Evolutionary conservation across 23 tunicate species (phyloP).

Genomic region (Aplidium turbinatum): DNA sequence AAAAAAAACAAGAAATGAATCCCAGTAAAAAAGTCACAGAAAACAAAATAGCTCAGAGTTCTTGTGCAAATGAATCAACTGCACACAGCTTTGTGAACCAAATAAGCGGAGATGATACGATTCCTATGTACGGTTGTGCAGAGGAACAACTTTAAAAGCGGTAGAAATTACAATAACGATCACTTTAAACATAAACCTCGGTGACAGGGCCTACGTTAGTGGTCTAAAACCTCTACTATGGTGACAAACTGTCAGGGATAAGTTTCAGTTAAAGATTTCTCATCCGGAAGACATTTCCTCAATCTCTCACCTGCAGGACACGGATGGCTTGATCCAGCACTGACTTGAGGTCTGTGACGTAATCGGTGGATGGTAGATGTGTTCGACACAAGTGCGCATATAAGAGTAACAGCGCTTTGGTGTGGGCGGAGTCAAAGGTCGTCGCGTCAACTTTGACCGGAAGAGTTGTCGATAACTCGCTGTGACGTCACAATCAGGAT

Average conservation of each 20-base stretch:
- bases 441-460: conserved; percentile 53
- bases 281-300: background rate
- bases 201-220: too few relatives aligned
- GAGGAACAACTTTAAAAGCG: too few relatives aligned
- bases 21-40: background rate
- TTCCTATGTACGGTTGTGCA: too few relatives aligned
- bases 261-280: too few relatives aligned
- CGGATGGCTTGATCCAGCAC: conserved; percentile 96
- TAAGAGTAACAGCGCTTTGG: conserved; percentile 76
- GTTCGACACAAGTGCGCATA: conserved; percentile 87
- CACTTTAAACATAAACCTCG: too few relatives aligned
- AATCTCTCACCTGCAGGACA: conserved; percentile 70
- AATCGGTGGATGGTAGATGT: conserved; percentile 89
- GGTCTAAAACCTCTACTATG: too few relatives aligned
- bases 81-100: too few relatives aligned
- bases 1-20: background rate
- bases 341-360: conserved; percentile 86
- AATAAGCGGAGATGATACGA: too few relatives aligned
- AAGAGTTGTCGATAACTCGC: conserved; percentile 54
- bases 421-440: conserved; percentile 69
- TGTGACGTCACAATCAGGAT: conserved; percentile 12
- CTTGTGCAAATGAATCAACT: too few relatives aligned
- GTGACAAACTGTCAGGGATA: too few relatives aligned
- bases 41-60: too few relatives aligned
- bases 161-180: too few relatives aligned